A percentile compares a stretch with the other conserved stretches of the same genome.
phyloP scores from a whole-genome alignment of 53 echinoderm and acorn worm species.

The Echinometra lucunter region DNA sequence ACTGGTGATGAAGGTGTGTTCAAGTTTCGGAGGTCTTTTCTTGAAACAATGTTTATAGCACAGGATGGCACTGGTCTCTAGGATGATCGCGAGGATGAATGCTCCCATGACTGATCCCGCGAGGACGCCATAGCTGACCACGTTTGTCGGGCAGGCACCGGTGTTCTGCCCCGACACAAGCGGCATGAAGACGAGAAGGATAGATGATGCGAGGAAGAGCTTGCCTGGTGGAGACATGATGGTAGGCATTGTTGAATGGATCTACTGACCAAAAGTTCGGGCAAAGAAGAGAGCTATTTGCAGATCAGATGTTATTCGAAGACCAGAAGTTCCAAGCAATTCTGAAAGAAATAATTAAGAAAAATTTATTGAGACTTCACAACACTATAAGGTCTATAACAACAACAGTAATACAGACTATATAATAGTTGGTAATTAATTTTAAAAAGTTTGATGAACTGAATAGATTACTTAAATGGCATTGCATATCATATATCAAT shows the following conservation, averaged over 20 bases:
- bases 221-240: slow-evolving; percentile 26
- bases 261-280: background rate
- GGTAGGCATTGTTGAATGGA: background rate
- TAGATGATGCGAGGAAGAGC: slow-evolving; percentile 56
- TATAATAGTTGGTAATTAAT: too few relatives aligned
- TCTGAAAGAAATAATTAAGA: background rate
- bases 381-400: background rate
- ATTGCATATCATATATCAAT: too few relatives aligned
- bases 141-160: slow-evolving; percentile 67
- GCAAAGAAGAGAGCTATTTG: background rate
- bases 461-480: too few relatives aligned
- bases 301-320: background rate
- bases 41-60: slow-evolving; percentile 85
- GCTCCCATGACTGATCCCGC: slow-evolving; percentile 83
- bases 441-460: too few relatives aligned
- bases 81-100: slow-evolving; percentile 77
- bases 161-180: slow-evolving; percentile 71
- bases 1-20: slow-evolving; percentile 72
- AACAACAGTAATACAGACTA: background rate
- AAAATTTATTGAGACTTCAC: background rate
- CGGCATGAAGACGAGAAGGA: slow-evolving; percentile 73
- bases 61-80: slow-evolving; percentile 80
- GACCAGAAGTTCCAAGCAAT: background rate
- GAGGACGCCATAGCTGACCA: slow-evolving; percentile 79
- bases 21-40: slow-evolving; percentile 72